Base-by-base conservation (phyloP, 2,113 vertebrate species). In the Albula glossodonta region DNA sequence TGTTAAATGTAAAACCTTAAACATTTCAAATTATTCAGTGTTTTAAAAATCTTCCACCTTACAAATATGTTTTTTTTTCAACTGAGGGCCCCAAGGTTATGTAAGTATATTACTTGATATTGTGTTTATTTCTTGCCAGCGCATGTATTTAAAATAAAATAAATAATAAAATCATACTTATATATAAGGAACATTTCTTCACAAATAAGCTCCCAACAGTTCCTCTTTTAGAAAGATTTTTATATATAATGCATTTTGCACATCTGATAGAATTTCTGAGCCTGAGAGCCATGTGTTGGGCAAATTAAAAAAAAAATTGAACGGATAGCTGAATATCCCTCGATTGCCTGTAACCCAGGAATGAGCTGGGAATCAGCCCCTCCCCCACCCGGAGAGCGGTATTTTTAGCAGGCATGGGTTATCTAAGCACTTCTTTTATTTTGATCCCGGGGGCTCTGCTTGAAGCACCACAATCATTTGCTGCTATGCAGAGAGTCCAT, bases 381-480 rank as follows among this genome's bases (percentile, higher is more conserved):
- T 15, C 93, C 89, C 83, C 89, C 91, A 91, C 90, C 90, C 91
- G 87, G 92, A 91, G 90, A 88, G 87, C 85, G 88, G 91, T 94
- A 94, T 94, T 94, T 93, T 94, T 94, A 94, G 92, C 92, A 91
- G 80, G 57, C 89, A 88, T 87, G 90, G 93, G 92, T 91, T 92
- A 90, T 90, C 92, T 92, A 81, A 92, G 93, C 93, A 89, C 90
- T 92, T 92, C 91, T 93, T 94, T 94, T 93, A 93, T 93, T 93
- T 92, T 92, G 90, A 93, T 91, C 91, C 89, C 90, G 84, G 87
- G 87, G 89, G 90, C 91, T 92, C 88, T 87, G 91, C 90, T 88
- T 91, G 86, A 89, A 93, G 91, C 89, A 90, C 90, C 90, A 91
- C 90, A 91, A 93, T 94, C 93, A 92, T 91, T 90, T 87, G 88